These are phyloP conservation scores for Alethe diademata DNA, from an alignment of 2,113 vertebrate genomes.

Conservation along the genomic window DNA sequence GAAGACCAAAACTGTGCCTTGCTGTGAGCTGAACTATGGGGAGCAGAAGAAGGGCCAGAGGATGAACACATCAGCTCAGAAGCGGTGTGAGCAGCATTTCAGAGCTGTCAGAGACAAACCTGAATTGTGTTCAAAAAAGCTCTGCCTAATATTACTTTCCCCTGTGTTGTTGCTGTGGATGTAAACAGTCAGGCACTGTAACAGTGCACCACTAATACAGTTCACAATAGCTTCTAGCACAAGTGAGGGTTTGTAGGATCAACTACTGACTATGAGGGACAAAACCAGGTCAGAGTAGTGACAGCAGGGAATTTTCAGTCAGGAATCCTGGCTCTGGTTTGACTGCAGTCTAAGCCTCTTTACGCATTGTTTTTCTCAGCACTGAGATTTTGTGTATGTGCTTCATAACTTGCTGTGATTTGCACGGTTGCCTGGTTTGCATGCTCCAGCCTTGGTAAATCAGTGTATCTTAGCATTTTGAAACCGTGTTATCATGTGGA, in stretches of 20 bases:
- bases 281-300: not conserved
- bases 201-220: not conserved
- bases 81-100: not conserved
- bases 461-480: not conserved
- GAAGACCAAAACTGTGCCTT: not conserved
- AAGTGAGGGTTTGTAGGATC: not conserved
- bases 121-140: not conserved
- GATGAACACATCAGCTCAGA: not conserved
- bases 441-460: not conserved
- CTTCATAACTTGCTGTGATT: not conserved
- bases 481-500: not conserved
- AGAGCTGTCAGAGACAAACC: not conserved
- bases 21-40: not conserved
- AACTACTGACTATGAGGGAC: not conserved
- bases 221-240: not conserved
- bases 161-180: not conserved
- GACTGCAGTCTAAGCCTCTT: not conserved
- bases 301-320: not conserved
- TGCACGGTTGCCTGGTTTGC: not conserved
- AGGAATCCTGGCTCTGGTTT: not conserved
- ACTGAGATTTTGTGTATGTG: not conserved
- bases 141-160: not conserved
- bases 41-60: not conserved
- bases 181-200: not conserved
- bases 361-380: not conserved